Base-by-base conservation (phyloP, 2,888 invertebrate species). In the Geophilus truncorum region DNA sequence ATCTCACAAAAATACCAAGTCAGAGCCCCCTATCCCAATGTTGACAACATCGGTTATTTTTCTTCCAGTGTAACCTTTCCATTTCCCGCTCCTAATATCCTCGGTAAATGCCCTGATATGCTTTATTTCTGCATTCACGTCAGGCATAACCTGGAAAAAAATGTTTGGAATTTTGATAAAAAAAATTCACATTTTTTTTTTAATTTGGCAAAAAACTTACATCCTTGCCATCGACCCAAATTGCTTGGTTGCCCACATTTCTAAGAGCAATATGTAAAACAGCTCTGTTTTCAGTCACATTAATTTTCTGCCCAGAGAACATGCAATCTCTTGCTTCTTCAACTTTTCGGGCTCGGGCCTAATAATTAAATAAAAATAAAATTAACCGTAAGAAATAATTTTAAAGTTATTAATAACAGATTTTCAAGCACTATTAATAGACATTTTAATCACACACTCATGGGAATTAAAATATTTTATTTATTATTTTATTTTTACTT, bases 21-120 rank as follows among this genome's bases (percentile, higher is more conserved):
- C 99, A 0, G 98, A 99, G 45, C 99, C 99, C 32, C 99, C 99
- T 85, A 99, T 99, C 82, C 99, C 99, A 88, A 99, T 99, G 88
- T 99, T 99, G 82, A 99, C 94, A 51, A 99, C 95, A 89, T 98
- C 98, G 76, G 95, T 96, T 82, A 99, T 98, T 82, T 93, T 88
- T 88, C 97, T 95, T 21, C 97, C 98, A 0, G 97, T 96, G 88
- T 93, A 96, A 7, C 92, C 92, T 82, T 89, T 88, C 92, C 92
- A 92, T 62, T 87, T 84, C 3, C 91, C 90, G 75, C 86, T 87
- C 80, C 90, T 88, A 5, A 97, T 92, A 85, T 93, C 90, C 78
- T 92, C 90, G 0, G 94, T 92, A 87, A 99, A 99, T 85, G 93
- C 92, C 87, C 96, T 94, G 96, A 99, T 99, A 86, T 99, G 98